Evolutionary conservation across 1,140 invertebrate species (phyloP), one percentile per base, ranked within the genome.

Genomic region (Pseudomyrmex gracilis): DNA sequence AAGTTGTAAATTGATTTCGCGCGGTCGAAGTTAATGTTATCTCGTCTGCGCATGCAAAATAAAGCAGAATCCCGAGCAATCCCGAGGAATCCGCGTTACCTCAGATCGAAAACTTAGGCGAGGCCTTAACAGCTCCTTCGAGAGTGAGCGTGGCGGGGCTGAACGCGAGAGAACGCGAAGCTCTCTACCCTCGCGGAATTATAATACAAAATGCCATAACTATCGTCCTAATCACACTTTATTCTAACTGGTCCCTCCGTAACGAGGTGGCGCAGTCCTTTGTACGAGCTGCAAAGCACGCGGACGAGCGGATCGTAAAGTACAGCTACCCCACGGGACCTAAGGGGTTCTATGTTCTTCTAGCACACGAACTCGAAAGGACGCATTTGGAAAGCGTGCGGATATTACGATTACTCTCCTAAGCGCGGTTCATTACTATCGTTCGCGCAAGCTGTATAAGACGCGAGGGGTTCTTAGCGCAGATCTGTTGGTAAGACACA

Each of bases 191-290:
- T 93, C 90, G 87, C 89, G 89, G 89, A 93, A 94, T 94, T 93
- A 93, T 93, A 94, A 94, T 93, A 94, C 91, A 93, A 94, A 93
- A 93, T 90, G 91, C 92, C 92, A 93, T 93, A 94, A 93, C 93
- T 94, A 94, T 93, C 92, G 89, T 92, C 92, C 92, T 94, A 94
- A 94, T 94, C 93, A 93, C 92, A 93, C 93, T 93, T 94, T 93
- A 93, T 94, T 94, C 90, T 93, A 94, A 94, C 92, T 91, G 91
- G 91, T 91, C 87, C 91, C 92, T 90, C 88, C 89, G 90, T 93
- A 94, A 93, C 91, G 92, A 93, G 92, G 91, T 91, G 90, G 89
- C 92, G 85, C 87, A 85, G 85, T 90, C 85, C 87, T 91, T 87
- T 90, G 89, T 89, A 78, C 89, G 86, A 86, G 90, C 89, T 89